These are phyloP conservation scores for Spialia ferax DNA, from an alignment of 2,888 invertebrate genomes.

Conservation along the genomic window DNA sequence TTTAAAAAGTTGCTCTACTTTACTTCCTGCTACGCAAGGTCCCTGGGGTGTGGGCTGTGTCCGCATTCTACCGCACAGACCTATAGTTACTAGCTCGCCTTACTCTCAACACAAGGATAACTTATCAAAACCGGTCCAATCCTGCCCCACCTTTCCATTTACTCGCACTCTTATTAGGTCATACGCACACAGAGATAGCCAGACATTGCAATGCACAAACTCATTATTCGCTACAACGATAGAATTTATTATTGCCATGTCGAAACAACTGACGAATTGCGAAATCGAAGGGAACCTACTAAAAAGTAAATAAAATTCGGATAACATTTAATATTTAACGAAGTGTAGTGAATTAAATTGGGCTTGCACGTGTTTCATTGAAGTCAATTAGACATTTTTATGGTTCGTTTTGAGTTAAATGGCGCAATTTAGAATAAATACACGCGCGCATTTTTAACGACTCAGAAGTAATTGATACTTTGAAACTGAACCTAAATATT, in stretches of 20 bases:
- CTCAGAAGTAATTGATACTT: not conserved
- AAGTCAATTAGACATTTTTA: slow-evolving; percentile 37
- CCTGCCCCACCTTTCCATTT: slow-evolving; percentile 82
- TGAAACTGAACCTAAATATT: not conserved
- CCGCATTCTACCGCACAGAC: slow-evolving; percentile 79
- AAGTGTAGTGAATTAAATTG: slow-evolving; percentile 24
- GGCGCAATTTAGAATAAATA: slow-evolving; percentile 11
- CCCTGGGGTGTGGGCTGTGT: slow-evolving; percentile 71
- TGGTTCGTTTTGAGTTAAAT: slow-evolving; percentile 24
- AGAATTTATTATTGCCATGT: slow-evolving; percentile 33
- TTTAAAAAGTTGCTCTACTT: slow-evolving; percentile 61
- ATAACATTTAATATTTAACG: slow-evolving; percentile 26
- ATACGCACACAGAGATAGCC: slow-evolving; percentile 22
- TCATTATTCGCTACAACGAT: slow-evolving; percentile 24
- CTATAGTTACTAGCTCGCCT: slow-evolving; percentile 79
- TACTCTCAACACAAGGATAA: slow-evolving; percentile 77
- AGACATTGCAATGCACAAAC: slow-evolving; percentile 20
- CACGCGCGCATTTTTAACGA: not conserved
- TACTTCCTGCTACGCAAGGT: slow-evolving; percentile 75
- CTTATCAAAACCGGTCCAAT: slow-evolving; percentile 64
- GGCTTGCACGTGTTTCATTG: slow-evolving; percentile 37
- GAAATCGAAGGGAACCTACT: slow-evolving; percentile 27
- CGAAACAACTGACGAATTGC: slow-evolving; percentile 30
- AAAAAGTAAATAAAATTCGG: slow-evolving; percentile 33
- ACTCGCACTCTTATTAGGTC: slow-evolving; percentile 49